Evolutionary conservation across 2,113 vertebrate species (phyloP).

Genomic region (Aspiorhynchus laticeps): DNA sequence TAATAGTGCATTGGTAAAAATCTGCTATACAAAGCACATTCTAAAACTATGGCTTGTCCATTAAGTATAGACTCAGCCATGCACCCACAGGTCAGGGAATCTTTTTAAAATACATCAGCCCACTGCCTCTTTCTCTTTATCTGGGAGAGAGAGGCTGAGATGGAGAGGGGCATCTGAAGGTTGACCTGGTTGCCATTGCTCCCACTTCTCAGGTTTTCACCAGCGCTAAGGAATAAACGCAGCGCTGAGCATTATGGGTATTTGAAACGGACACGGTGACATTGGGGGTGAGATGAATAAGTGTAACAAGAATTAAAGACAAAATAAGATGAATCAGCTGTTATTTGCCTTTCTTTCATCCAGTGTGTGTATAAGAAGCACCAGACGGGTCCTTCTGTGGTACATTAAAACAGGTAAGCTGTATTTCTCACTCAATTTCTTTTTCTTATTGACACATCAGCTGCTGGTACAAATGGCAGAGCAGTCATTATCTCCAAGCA

Average conservation of each 20-base stretch:
- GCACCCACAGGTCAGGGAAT: conserved; percentile 70
- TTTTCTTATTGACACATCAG: conserved; percentile 46
- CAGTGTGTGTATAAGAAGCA: not conserved
- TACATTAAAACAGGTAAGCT: not conserved
- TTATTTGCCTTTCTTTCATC: not conserved
- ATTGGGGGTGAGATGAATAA: conserved; percentile 62
- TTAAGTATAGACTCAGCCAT: conserved; percentile 69
- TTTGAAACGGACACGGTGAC: conserved; percentile 71
- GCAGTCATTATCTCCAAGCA: conserved; percentile 45
- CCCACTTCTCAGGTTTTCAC: conserved; percentile 62
- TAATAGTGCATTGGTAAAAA: conserved; percentile 71
- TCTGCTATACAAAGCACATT: conserved; percentile 80
- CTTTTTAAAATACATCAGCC: conserved; percentile 77
- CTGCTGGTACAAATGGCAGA: conserved; percentile 37
- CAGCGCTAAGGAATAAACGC: conserved; percentile 44
- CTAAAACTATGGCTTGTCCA: conserved; percentile 66
- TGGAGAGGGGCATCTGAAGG: conserved; percentile 68
- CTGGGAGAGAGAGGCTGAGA: conserved; percentile 48
- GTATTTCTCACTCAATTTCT: conserved; percentile 21
- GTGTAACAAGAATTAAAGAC: conserved; percentile 27
- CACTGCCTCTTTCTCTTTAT: conserved; percentile 45
- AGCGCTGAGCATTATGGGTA: conserved; percentile 60
- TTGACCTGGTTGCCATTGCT: conserved; percentile 63
- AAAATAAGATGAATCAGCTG: conserved; percentile 37
- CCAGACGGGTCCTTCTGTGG: not conserved